Evolutionary conservation across 2,888 invertebrate species (phyloP).

Genomic region (Thereva unica): DNA sequence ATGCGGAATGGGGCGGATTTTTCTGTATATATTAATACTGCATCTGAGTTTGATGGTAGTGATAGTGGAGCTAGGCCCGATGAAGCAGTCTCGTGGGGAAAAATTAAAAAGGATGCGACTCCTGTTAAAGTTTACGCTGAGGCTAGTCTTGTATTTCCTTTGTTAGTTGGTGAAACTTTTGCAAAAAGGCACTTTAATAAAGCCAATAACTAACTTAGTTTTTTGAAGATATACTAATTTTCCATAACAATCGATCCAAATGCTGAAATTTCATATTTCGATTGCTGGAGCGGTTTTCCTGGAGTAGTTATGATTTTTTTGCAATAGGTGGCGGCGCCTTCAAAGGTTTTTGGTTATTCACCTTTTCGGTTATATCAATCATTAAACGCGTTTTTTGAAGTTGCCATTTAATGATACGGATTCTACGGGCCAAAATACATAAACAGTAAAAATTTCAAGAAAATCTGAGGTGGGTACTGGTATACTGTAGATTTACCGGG

Average conservation of each 20-base stretch:
- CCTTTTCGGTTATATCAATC: too few species aligned
- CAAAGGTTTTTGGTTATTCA: too few species aligned
- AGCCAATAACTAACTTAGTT: neutral
- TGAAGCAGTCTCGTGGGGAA: conserved; percentile 99
- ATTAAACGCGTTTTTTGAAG: too few species aligned
- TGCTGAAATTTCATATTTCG: too few species aligned
- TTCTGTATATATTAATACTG: conserved; percentile 93
- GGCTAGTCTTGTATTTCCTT: conserved; percentile 90
- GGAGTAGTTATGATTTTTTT: too few species aligned
- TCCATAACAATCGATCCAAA: neutral
- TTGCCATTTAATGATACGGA: too few species aligned
- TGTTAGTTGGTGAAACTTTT: conserved; percentile 95
- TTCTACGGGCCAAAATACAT: too few species aligned
- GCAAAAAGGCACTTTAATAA: conserved; percentile 66
- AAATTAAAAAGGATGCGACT: conserved; percentile 83
- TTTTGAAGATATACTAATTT: conserved; percentile 1
- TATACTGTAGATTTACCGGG: too few species aligned
- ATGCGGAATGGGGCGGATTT: conserved; percentile 99
- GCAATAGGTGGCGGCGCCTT: too few species aligned
- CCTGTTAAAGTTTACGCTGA: conserved; percentile 95
- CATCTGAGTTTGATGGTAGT: conserved; percentile 95
- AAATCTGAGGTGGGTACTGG: too few species aligned
- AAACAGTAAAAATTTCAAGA: too few species aligned
- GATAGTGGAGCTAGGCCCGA: conserved; percentile 98
- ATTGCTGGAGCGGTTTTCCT: too few species aligned